A percentile compares a stretch with the other conserved stretches of the same genome.
phyloP scores from a whole-genome alignment of 2,113 vertebrate species.

The Sisor rabdophorus region DNA sequence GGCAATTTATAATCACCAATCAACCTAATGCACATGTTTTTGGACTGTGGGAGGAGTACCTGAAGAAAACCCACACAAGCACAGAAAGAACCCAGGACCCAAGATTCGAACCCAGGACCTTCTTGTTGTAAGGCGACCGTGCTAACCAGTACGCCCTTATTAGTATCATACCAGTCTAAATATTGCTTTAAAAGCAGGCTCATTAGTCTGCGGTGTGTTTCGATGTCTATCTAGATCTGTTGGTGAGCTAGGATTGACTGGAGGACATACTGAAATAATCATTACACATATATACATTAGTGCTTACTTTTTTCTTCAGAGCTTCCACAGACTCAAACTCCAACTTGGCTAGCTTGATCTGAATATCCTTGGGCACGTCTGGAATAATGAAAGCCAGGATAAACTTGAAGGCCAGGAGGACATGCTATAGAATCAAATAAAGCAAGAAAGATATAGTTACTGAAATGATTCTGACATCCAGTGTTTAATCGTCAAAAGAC shows the following conservation, averaged over 20 bases:
- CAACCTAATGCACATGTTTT: no score
- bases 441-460: constrained; percentile 3
- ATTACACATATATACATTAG: neutral
- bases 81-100: no score
- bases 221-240: constrained; percentile 27
- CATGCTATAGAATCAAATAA: constrained; percentile 72
- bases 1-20: no score
- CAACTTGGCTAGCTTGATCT: constrained; percentile 78
- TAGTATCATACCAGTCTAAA: neutral
- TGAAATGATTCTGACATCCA: neutral
- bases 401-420: constrained; percentile 85
- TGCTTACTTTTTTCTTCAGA: constrained; percentile 88
- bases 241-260: neutral
- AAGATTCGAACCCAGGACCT: no score
- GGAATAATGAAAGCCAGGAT: constrained; percentile 88
- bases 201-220: neutral
- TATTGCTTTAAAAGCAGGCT: neutral
- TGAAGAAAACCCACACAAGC: no score
- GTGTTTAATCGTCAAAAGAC: neutral
- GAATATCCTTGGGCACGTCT: constrained; percentile 86
- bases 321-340: constrained; percentile 94
- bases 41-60: no score
- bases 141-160: no score
- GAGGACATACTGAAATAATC: neutral
- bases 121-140: no score